Evolutionary conservation across 2,888 invertebrate species (phyloP).

Genomic region (Loripinus fragilis): DNA sequence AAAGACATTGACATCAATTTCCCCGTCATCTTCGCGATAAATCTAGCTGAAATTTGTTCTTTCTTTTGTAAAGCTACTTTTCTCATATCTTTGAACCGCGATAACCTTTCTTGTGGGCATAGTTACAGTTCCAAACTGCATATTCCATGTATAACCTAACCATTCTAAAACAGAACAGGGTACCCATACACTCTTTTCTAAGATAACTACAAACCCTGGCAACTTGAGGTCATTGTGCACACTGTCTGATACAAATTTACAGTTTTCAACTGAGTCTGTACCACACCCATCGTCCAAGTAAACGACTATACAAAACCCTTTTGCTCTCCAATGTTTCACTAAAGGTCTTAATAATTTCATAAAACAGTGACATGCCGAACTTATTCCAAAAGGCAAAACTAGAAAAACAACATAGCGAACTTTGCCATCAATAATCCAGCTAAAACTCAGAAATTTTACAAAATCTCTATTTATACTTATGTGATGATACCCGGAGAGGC

Average conservation of each 20-base stretch:
- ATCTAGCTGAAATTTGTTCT: constrained; percentile 10
- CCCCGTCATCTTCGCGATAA: too few relatives aligned
- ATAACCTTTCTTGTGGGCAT: not conserved
- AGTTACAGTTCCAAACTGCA: not conserved
- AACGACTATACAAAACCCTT: too few relatives aligned
- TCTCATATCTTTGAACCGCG: not conserved
- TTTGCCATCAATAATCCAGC: constrained; percentile 19
- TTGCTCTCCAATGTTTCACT: constrained; percentile 30
- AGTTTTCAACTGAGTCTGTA: too few relatives aligned
- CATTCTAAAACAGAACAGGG: constrained; percentile 8
- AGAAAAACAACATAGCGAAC: constrained; percentile 15
- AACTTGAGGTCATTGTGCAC: too few relatives aligned
- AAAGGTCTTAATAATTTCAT: constrained; percentile 29
- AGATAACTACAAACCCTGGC: not conserved
- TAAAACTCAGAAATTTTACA: constrained; percentile 32
- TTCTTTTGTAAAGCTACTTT: not conserved
- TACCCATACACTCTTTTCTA: not conserved
- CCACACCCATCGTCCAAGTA: too few relatives aligned
- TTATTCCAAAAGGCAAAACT: constrained; percentile 24
- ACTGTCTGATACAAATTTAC: too few relatives aligned
- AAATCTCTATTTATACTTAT: too few relatives aligned
- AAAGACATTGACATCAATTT: constrained; percentile 23
- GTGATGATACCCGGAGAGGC: constrained; percentile 20
- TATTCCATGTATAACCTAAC: not conserved
- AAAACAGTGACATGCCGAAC: constrained; percentile 12